Base-by-base conservation (phyloP, 2,797 vertebrate species). In the Microchirus variegatus region DNA sequence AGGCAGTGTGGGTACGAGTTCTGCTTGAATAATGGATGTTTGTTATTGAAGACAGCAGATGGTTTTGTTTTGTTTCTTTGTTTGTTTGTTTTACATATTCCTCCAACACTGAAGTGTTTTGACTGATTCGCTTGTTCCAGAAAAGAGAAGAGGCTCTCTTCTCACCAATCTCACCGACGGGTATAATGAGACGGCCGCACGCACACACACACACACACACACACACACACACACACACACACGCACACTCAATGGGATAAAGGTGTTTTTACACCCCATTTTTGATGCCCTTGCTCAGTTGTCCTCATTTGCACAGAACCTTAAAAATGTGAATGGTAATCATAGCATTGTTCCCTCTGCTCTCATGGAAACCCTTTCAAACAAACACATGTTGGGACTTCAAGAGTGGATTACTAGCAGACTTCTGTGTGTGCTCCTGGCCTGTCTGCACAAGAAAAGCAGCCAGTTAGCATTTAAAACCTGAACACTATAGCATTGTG, bases 401-500 rank as follows among this genome's bases (percentile, higher is more conserved):
- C 68, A 68, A 62, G 62, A 49, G 46, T 71, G 67, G 78, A 87
- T 90, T 85, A 82, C 70, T 48, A 71, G 71, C 59, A 83, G 83
- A 86, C 85, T 63, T 85, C 53, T 77, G 70, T 70, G 74, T 67
- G 50, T 51, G 36, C 56, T 60, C 58, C 58, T 75, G 59, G 60
- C 41, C 46, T 47, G 38, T 70, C 57, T 71, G 57, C 41, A 45
- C 52, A 67, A 58, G 78, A 50, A 62, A 69, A 67, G 16, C 55
- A 70, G 53, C 60, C 78, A 59, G 85, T 80, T 81, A 75, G 78
- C 59, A 87, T 90, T 86, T 74, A 83, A 66, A 80, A 3, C 22
- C 71, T 62, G 60, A 80, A 76, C 78, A 54, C 70, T 73, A 63
- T 69, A 67, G 86, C 57, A 88, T 82, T 89, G 81, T 88, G 70